A percentile compares a stretch with the other conserved stretches of the same genome.
Evolutionary conservation across 2,888 invertebrate genomes (phyloP).

Genomic region (Ichneumoninae sp.): DNA sequence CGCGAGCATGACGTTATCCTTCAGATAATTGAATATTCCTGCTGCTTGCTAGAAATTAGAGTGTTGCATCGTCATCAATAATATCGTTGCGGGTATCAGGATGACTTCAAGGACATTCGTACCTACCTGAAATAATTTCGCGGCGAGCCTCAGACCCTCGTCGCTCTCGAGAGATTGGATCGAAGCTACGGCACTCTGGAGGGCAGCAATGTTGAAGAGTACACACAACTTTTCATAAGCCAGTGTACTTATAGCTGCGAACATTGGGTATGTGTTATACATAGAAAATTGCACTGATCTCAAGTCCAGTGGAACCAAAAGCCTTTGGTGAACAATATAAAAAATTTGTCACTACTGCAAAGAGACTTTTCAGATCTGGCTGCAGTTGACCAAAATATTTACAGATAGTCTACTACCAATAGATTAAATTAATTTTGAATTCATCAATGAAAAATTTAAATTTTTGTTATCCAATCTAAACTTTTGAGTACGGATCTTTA

Average conservation of each 20-base stretch:
- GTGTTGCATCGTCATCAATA: not conserved
- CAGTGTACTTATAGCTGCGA: slow-evolving; percentile 93
- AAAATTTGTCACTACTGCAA: not conserved
- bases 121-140: slow-evolving; percentile 94
- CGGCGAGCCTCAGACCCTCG: slow-evolving; percentile 96
- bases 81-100: not conserved
- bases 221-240: slow-evolving; percentile 97
- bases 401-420: too few relatives aligned
- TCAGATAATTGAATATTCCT: slow-evolving; percentile 95
- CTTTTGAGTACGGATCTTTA: too few relatives aligned
- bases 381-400: too few relatives aligned
- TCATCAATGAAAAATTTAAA: too few relatives aligned
- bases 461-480: too few relatives aligned
- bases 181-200: slow-evolving; percentile 95
- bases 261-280: slow-evolving; percentile 27
- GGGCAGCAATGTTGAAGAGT: slow-evolving; percentile 97
- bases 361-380: too few relatives aligned
- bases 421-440: too few relatives aligned
- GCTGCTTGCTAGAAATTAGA: slow-evolving; percentile 89
- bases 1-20: slow-evolving; percentile 91
- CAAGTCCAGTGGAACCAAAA: not conserved
- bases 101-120: not conserved
- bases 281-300: not conserved
- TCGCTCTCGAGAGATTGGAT: slow-evolving; percentile 94
- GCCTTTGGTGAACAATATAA: not conserved